Evolutionary conservation across 2,888 invertebrate species (phyloP).

Genomic region (Odontocerum albicorne): DNA sequence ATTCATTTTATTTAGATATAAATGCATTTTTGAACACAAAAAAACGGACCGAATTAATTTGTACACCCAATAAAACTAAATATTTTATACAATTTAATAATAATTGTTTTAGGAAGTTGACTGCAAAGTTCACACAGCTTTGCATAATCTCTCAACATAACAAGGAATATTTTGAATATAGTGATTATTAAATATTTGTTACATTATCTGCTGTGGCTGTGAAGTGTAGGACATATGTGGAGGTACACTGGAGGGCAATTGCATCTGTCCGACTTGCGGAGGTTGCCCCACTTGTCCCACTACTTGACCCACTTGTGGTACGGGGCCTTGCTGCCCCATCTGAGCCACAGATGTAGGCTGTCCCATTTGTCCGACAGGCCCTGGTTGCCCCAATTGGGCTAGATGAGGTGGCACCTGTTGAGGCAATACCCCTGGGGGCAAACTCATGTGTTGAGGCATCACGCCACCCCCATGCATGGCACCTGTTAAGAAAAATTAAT

Average conservation of each 20-base stretch:
- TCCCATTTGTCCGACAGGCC: no score
- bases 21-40: no score
- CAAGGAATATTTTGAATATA: no score
- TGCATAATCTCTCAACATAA: no score
- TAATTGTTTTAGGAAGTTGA: no score
- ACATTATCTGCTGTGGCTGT: slow-evolving; percentile 16
- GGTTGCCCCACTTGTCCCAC: neutral
- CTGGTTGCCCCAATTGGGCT: slow-evolving; percentile 23
- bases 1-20: no score
- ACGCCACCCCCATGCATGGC: slow-evolving; percentile 39
- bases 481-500: slow-evolving; percentile 8
- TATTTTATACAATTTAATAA: no score
- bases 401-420: slow-evolving; percentile 34
- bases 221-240: slow-evolving; percentile 13
- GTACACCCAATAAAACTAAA: no score
- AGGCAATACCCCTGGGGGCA: slow-evolving; percentile 37
- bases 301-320: neutral
- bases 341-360: slow-evolving; percentile 12
- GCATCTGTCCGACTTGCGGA: slow-evolving; percentile 2
- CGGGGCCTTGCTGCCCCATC: slow-evolving; percentile 6
- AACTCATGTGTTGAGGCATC: slow-evolving; percentile 36
- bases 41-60: no score
- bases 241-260: slow-evolving; percentile 2
- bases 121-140: no score
- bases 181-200: no score